Base-by-base conservation (phyloP, 2,888 invertebrate genomes). In the Torymus tubicola region DNA sequence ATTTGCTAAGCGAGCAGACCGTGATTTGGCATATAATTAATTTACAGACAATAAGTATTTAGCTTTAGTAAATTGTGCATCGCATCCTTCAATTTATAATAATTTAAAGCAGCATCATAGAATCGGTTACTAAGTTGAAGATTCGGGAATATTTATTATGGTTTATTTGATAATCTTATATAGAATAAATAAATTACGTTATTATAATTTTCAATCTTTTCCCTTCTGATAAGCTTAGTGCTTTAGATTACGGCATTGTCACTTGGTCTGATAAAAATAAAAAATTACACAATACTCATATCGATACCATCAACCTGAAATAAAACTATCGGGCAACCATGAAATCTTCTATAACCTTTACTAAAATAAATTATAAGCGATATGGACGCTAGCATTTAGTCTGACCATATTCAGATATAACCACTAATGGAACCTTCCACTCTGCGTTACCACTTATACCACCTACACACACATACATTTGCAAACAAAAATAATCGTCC, bases 371-470 rank as follows among this genome's bases (percentile, higher is more conserved):
- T 42, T 31, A 31, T 12, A 50, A 58, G 13, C 10, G 50, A 72
- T 64, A 42, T 57, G 52, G 8, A 74, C 21, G 8, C 57, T 16
- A 65, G 50, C 50, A 65, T 68, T 5, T 3, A n/a, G 80, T 64
- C 80, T 65, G 75, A 75, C 75, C 71, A 50, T 61, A 75, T 42
- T 55, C 60, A 42, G 50, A 71, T 24, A 50, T 70, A 75, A 80
- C 71, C 60, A 80, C 75, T 80, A 55, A 67, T 11, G 16, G 61
- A 60, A 71, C 53, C 18, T 70, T 73, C 18, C 58, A 53, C 65
- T 42, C 42, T 42, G 8, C 42, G 42, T 42, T 42, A 4, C 31
- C 31, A 31, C 31, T 31, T 31, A 31, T 5, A 31, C 5, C 5
- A 31, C 31, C 31, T 31, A 31, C 5, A 31, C 31, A 31, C 31